Evolutionary conservation across 2,888 invertebrate species (phyloP).

Genomic region (Tinea semifulvella): DNA sequence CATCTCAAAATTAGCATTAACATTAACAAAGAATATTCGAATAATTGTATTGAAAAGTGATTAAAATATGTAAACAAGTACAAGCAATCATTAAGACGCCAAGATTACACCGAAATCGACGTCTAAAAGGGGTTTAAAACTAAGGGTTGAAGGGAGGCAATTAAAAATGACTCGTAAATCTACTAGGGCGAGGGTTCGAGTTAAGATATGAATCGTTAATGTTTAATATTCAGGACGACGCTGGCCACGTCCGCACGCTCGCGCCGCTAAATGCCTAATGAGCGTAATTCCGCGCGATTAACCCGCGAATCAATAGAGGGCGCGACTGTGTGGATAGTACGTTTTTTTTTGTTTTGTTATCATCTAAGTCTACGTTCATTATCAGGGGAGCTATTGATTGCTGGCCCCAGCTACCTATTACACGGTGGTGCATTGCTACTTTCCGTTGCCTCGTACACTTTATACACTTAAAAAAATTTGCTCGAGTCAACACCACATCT

Average conservation of each 20-base stretch:
- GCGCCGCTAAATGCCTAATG: conserved; percentile 15
- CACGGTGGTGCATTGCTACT: no score
- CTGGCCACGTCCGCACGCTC: conserved; percentile 13
- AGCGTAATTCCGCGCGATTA: conserved; percentile 13
- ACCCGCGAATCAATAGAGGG: conserved; percentile 2
- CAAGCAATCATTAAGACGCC: no score
- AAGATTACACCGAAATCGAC: background rate
- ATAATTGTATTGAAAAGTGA: no score
- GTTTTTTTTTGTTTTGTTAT: background rate
- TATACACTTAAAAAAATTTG: no score
- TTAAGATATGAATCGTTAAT: conserved; percentile 10
- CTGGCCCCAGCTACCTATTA: no score
- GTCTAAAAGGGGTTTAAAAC: background rate
- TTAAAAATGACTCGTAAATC: background rate
- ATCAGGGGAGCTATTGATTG: no score
- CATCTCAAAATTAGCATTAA: no score
- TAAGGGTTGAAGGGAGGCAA: background rate
- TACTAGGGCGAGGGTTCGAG: conserved; percentile 3
- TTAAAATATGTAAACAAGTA: no score
- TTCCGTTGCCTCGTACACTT: no score
- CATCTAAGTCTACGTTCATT: no score
- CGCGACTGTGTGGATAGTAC: background rate
- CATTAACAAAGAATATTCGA: no score
- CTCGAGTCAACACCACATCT: no score
- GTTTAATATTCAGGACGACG: conserved; percentile 15